Evolutionary conservation across 2,888 invertebrate genomes (phyloP).

Genomic region (Drosophila antonietae): DNA sequence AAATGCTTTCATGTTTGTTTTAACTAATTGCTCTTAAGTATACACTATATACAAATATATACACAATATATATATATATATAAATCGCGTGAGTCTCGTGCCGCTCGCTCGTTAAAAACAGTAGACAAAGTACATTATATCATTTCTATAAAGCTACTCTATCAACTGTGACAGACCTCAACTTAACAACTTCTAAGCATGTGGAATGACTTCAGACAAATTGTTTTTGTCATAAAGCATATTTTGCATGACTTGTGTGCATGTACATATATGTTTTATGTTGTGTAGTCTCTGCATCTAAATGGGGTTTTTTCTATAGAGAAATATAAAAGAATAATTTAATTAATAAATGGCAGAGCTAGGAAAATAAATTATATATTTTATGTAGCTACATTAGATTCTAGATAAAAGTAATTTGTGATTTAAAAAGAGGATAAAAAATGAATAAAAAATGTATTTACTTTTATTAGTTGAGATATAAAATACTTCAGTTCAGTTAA

Average conservation of each 20-base stretch:
- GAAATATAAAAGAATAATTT: background rate
- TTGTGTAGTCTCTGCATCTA: background rate
- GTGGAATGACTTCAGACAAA: background rate
- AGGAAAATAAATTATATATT: background rate
- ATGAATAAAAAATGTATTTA: too few relatives aligned
- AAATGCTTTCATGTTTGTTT: constrained; percentile 38
- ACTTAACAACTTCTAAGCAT: background rate
- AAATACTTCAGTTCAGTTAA: too few relatives aligned
- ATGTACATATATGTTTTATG: background rate
- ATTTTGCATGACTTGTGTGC: background rate
- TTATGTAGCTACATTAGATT: background rate
- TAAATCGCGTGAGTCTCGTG: constrained; percentile 43
- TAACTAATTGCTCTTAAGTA: constrained; percentile 41
- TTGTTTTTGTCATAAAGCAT: background rate
- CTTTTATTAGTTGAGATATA: too few relatives aligned
- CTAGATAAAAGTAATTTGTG: too few relatives aligned
- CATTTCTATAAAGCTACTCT: constrained; percentile 29
- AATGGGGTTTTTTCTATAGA: background rate
- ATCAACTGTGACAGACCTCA: constrained; percentile 1
- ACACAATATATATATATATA: background rate
- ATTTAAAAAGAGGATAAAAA: too few relatives aligned
- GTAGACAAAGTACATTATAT: constrained; percentile 29
- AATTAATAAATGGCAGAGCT: background rate
- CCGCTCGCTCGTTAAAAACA: constrained; percentile 29
- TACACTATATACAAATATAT: background rate